Evolutionary conservation across 1,140 invertebrate genomes (phyloP), one percentile per base, ranked within the genome.

Genomic region (Drosophila suzukii): DNA sequence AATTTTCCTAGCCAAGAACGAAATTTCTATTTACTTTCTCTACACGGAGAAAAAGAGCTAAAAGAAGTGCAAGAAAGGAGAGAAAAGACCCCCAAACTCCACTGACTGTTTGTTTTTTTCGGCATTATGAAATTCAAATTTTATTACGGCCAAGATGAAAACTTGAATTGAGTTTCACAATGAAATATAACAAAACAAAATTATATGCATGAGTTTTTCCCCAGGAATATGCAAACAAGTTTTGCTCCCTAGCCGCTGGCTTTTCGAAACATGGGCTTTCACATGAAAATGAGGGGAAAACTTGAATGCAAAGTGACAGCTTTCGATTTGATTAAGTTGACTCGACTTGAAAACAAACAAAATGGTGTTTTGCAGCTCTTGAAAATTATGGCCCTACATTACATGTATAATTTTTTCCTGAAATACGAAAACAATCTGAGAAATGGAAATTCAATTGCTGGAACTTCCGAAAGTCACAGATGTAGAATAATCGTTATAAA

Each of bases 81-180:
- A 60, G 34, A 46, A 20, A 50, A 62, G 63, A 4, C 12, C 60
- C 10, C 46, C 36, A 71, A 43, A 82, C 66, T 77, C 44, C 36
- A 38, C 30, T 68, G 63, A 53, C 46, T 65, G 39, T 56, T 59
- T 8, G 32, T 34, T 67, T 47, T 62, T 62, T 27, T 53, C 39
- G 41, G 53, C 61, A 57, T 68, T 68, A 77, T 88, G 49, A 83
- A 74, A 83, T 77, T 82, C 72, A 83, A 86, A 89, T 83, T 89
- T 89, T 58, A 77, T 77, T 77, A 44, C 27, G 53, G 62, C 30
- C 36, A 66, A 53, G 54, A 66, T 66, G 49, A 78, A 78, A 83
- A 75, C 74, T 74, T 60, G 58, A 74, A 68, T 73, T 67, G 61
- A 74, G 73, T 66, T 77, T 38, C 56, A 61, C 32, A 47, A 72